Base-by-base conservation (phyloP, 2,113 vertebrate genomes). In the Formicarius rufipectus region DNA sequence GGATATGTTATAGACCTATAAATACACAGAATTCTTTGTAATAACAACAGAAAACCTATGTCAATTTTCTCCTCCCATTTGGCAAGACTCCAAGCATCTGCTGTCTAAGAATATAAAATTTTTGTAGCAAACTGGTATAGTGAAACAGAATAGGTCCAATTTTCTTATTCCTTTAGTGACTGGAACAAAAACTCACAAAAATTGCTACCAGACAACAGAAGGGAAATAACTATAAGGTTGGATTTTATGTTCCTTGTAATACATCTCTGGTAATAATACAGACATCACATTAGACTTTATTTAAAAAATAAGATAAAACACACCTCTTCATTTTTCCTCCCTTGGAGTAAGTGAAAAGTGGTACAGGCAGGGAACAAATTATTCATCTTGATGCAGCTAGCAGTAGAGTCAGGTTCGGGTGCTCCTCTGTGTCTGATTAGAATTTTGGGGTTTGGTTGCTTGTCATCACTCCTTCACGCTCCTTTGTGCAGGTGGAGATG, bases 21-120 rank as follows among this genome's bases (percentile, higher is more conserved):
- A 93, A 84, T 87, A 79, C 6, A 73, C 12, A 85, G 86, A 28
- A 53, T 24, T 68, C 37, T 67, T 75, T 58, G 58, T 79, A 92
- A 78, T 78, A 87, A 64, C 49, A 63, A 60, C 69, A 76, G 53
- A 95, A 94, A 95, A 67, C 40, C 42, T n/a, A 64, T 74, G 62
- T 84, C 10, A 9, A 44, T 82, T 96, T 97, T 93, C 53, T 89
- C 87, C 74, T 95, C n/a, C 27, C 40, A 69, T 87, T 79, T 91
- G 94, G 79, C 64, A 59, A 80, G 24, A 21, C 18, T 72, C 35
- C 81, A 93, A 93, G 66, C 74, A 91, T 91, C 62, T 73, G 62
- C 40, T 91, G 37, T 60, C 58, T 88, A 89, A 87, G 84, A 91
- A 91, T 56, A 82, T 20, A 27, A 56, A 52, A 44, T 42, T 91